phyloP scores from a whole-genome alignment of 2,888 invertebrate species.

The Drosophila recens region DNA sequence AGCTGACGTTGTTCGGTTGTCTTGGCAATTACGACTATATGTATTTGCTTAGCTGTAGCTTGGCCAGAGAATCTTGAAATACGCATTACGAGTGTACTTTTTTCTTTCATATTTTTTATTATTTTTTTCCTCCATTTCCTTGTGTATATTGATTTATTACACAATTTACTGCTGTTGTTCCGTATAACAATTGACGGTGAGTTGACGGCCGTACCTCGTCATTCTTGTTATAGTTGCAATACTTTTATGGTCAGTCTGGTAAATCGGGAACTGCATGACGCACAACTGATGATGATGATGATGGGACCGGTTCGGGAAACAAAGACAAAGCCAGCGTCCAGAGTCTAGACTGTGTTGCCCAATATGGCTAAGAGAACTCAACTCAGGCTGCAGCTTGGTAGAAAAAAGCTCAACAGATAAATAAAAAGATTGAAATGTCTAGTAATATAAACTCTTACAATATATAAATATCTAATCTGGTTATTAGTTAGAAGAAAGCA shows the following conservation, averaged over 20 bases:
- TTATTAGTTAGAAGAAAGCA: background rate
- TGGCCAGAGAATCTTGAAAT: background rate
- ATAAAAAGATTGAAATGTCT: background rate
- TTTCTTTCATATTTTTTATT: background rate
- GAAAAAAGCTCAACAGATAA: background rate
- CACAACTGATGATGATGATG: conserved; percentile 40
- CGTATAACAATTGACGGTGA: conserved; percentile 25
- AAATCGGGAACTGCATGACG: conserved; percentile 65
- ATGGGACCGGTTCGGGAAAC: conserved; percentile 57
- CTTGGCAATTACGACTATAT: conserved; percentile 3
- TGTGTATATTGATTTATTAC: conserved; percentile 69
- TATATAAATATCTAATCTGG: no score
- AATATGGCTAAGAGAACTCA: conserved; percentile 53
- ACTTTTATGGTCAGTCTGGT: conserved; percentile 74
- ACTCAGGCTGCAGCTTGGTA: conserved; percentile 7
- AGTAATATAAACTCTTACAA: background rate
- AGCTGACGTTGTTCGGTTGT: conserved; percentile 15
- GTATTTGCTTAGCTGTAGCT: conserved; percentile 20
- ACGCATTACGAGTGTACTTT: background rate
- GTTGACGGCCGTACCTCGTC: conserved; percentile 15
- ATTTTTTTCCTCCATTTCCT: conserved; percentile 18
- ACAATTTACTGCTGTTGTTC: conserved; percentile 50
- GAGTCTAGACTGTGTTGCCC: conserved; percentile 65
- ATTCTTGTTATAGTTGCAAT: conserved; percentile 51
- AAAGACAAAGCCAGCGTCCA: conserved; percentile 59